Percentiles rank a stretch among this genome's conserved stretches.
phyloP scores from a whole-genome alignment of 2,797 vertebrate species.

The Columba guinea region DNA sequence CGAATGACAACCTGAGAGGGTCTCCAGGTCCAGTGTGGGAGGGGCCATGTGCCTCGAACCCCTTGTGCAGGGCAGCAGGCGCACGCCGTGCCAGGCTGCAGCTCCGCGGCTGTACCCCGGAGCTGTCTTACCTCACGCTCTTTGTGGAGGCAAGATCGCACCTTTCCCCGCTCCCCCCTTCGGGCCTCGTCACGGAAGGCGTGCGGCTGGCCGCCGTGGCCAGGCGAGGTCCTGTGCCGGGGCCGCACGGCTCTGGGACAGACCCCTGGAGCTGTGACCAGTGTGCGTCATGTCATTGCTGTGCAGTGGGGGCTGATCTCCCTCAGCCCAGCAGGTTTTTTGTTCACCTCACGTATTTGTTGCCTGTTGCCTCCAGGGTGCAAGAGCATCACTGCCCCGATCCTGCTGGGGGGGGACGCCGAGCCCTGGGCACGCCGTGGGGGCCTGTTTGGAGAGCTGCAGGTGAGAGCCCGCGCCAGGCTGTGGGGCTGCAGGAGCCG shows the following conservation, averaged over 20 bases:
- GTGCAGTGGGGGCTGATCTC: background rate
- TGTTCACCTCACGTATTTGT: background rate
- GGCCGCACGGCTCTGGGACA: background rate
- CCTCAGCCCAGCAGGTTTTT: background rate
- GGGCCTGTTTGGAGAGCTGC: conserved; percentile 86
- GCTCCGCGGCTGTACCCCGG: background rate
- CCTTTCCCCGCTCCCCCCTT: background rate
- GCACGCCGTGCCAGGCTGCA: background rate
- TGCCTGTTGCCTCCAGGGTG: conserved; percentile 77
- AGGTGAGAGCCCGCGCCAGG: conserved; percentile 67
- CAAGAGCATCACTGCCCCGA: conserved; percentile 76
- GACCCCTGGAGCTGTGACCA: background rate
- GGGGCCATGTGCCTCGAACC: background rate
- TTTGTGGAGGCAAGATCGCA: background rate
- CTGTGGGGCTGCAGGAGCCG: background rate
- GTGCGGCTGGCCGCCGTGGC: background rate
- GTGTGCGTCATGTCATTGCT: background rate
- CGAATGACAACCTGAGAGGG: background rate
- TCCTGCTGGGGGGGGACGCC: conserved; percentile 76
- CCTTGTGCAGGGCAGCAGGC: background rate
- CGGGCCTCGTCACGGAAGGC: background rate
- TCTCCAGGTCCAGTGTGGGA: background rate
- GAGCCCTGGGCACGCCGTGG: conserved; percentile 86
- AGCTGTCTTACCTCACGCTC: background rate
- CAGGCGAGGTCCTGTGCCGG: fast-evolving